Percentiles rank a stretch among this genome's conserved stretches.
Evolutionary conservation across 2,888 invertebrate genomes (phyloP).

Genomic region (Phyllotreta striolata): DNA sequence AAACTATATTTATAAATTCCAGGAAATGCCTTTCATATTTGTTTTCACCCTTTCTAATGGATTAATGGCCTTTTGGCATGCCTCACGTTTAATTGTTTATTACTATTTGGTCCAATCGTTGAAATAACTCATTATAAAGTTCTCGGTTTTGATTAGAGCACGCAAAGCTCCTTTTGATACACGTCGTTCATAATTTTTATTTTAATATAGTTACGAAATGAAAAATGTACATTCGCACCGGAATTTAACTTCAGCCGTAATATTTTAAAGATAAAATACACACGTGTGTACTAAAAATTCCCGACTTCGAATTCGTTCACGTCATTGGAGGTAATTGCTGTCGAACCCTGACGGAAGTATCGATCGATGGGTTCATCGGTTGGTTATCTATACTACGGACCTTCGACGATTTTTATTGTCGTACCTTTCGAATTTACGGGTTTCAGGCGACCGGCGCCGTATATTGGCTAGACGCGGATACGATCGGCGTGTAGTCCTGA

Average conservation of each 20-base stretch:
- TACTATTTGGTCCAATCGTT: constrained; percentile 23
- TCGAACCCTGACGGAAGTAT: constrained; percentile 19
- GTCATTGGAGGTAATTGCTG: constrained; percentile 8
- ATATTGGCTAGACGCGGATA: constrained; percentile 20
- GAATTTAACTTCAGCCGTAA: background rate
- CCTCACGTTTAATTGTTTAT: constrained; percentile 31
- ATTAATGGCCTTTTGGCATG: constrained; percentile 31
- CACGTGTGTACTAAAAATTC: constrained; percentile 1
- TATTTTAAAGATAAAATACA: constrained; percentile 6
- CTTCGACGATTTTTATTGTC: constrained; percentile 32
- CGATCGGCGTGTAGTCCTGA: constrained; percentile 9
- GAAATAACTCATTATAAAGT: constrained; percentile 34
- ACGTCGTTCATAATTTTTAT: background rate
- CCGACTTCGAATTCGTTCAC: constrained; percentile 3
- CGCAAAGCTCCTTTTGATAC: constrained; percentile 9
- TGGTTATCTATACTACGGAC: constrained; percentile 18
- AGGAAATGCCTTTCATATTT: constrained; percentile 15
- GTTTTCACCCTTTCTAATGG: constrained; percentile 16
- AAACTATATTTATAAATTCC: constrained; percentile 3
- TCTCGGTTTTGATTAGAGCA: constrained; percentile 28
- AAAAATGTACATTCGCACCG: constrained; percentile 12
- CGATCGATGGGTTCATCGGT: constrained; percentile 21
- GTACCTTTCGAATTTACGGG: constrained; percentile 26
- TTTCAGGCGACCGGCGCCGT: constrained; percentile 17
- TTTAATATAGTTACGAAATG: background rate